Conservation (phyloP, 2,888 invertebrate genomes). For the Drosophila aldrichi region DNA sequence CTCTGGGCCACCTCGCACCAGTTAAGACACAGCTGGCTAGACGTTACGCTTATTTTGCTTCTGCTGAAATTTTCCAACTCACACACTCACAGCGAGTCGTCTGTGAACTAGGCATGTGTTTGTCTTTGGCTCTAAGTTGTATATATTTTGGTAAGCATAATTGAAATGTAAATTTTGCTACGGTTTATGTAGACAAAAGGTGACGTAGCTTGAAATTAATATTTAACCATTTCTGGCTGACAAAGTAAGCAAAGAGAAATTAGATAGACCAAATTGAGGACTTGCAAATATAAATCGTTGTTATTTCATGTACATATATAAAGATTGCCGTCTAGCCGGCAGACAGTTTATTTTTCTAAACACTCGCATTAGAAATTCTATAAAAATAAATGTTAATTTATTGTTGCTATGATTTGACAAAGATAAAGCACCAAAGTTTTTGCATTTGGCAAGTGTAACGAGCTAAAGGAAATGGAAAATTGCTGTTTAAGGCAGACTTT, state of each 20-base stretch:
- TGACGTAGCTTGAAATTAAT: conserved; percentile 57
- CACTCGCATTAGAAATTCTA: neutral
- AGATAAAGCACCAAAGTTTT: neutral
- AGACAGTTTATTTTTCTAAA: neutral
- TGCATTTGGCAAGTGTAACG: neutral
- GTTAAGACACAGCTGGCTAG: conserved; percentile 22
- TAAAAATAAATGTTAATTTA: neutral
- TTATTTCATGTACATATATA: neutral
- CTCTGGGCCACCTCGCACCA: neutral
- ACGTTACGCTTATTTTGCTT: conserved; percentile 11
- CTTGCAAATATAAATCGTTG: neutral
- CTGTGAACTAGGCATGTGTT: conserved; percentile 17
- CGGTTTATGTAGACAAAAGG: conserved; percentile 48
- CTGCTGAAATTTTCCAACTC: conserved; percentile 18
- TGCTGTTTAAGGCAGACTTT: neutral
- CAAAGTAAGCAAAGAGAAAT: conserved; percentile 10
- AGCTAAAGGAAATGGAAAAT: neutral
- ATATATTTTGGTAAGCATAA: conserved; percentile 57
- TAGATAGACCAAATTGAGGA: conserved; percentile 1
- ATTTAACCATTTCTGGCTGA: conserved; percentile 58
- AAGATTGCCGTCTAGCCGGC: neutral
- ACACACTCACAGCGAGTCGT: conserved; percentile 11
- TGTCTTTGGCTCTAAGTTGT: conserved; percentile 37
- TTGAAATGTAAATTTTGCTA: conserved; percentile 74
- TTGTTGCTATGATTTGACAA: neutral